Conservation (phyloP, 2,113 vertebrate species). For the Pitta sordida region DNA sequence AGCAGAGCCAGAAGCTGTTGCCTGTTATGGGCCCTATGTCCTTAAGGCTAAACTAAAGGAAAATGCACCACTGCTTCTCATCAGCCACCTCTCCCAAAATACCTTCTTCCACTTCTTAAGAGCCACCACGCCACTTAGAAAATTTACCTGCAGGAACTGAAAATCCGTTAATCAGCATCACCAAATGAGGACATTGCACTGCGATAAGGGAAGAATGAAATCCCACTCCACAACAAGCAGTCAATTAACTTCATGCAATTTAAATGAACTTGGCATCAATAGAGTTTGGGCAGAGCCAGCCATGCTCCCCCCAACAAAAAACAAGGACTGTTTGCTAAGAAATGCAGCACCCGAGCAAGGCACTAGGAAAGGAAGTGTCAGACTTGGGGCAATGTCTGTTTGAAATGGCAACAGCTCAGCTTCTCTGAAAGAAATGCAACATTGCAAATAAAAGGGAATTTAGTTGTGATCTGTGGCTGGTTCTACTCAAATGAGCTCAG, state of each 20-base stretch:
- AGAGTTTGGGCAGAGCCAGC: background rate
- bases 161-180: background rate
- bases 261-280: background rate
- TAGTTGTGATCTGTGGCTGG: background rate
- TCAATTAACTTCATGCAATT: slow-evolving; percentile 18
- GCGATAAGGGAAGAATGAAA: background rate
- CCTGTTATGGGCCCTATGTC: background rate
- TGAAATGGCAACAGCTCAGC: background rate
- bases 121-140: background rate
- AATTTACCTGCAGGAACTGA: background rate
- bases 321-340: background rate
- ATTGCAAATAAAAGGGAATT: background rate
- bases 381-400: background rate
- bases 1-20: background rate
- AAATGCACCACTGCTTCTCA: background rate
- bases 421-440: background rate
- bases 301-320: background rate
- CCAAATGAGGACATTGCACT: background rate
- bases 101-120: background rate
- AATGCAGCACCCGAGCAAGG: background rate
- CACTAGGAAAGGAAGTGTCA: background rate
- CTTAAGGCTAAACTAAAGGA: accelerated
- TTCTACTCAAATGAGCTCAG: background rate
- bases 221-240: background rate
- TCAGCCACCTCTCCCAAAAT: background rate